Conservation (phyloP, 2,113 vertebrate genomes). For the Triplophysa rosa region DNA sequence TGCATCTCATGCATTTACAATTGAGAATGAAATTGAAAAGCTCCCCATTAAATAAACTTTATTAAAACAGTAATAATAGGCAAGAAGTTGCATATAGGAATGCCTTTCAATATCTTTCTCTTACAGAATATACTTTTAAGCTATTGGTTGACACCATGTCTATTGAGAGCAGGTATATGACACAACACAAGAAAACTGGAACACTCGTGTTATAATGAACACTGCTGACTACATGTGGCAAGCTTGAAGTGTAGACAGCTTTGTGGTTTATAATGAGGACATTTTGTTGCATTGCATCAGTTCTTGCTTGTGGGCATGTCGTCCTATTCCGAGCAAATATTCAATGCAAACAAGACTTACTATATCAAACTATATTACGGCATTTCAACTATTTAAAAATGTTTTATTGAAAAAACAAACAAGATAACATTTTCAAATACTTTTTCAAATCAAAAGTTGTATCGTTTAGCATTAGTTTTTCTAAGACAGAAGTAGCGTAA, state of each 20-base stretch:
- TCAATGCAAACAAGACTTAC: not conserved
- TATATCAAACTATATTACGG: too few relatives aligned
- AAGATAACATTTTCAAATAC: too few relatives aligned
- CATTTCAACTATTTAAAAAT: too few relatives aligned
- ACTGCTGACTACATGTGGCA: not conserved
- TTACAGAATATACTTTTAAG: not conserved
- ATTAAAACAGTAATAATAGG: too few relatives aligned
- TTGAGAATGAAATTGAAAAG: too few relatives aligned
- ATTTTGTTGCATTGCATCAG: not conserved
- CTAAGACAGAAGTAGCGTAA: too few relatives aligned
- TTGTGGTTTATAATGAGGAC: conserved; percentile 2
- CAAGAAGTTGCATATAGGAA: too few relatives aligned
- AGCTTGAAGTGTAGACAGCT: not conserved
- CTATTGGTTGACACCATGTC: not conserved
- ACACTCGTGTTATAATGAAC: not conserved
- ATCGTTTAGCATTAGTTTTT: too few relatives aligned
- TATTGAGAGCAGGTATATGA: not conserved
- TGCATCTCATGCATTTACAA: too few relatives aligned
- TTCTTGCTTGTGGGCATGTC: not conserved
- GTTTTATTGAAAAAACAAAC: too few relatives aligned
- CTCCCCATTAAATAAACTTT: too few relatives aligned
- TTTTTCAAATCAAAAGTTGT: too few relatives aligned
- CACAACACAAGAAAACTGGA: not conserved
- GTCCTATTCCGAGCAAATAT: not conserved
- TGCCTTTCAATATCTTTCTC: not conserved